Conservation (phyloP, 2,797 vertebrate species). For the Glossophaga mutica region DNA sequence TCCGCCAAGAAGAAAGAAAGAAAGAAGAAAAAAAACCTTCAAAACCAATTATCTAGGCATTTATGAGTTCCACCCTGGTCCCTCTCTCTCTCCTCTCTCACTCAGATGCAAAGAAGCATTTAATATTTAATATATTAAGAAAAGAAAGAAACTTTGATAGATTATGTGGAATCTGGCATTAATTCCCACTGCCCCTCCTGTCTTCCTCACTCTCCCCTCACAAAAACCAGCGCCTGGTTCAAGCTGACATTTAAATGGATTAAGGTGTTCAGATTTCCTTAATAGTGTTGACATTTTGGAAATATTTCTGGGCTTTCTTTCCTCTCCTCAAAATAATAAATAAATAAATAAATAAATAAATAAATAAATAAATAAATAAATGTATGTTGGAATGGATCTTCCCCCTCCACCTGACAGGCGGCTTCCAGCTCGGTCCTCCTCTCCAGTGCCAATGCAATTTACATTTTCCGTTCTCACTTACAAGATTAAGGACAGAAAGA, state of each 20-base stretch:
- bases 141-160: conserved; percentile 79
- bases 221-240: conserved; percentile 27
- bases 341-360: conserved; percentile 64
- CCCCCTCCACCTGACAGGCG: neutral
- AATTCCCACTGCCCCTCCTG: conserved; percentile 61
- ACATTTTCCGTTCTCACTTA: conserved; percentile 49
- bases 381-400: conserved; percentile 52
- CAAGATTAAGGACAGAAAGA: conserved; percentile 3
- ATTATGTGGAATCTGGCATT: conserved; percentile 71
- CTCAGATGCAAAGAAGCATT: conserved; percentile 78
- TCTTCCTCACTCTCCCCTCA: conserved; percentile 42
- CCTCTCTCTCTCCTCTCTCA: conserved; percentile 68
- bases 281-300: conserved; percentile 78
- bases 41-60: conserved; percentile 81
- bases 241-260: conserved; percentile 76
- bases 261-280: conserved; percentile 75
- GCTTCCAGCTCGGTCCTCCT: neutral
- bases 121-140: conserved; percentile 80
- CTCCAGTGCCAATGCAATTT: neutral
- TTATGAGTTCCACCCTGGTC: conserved; percentile 77
- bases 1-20: conserved; percentile 86
- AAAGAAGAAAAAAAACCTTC: conserved; percentile 70
- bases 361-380: conserved; percentile 8
- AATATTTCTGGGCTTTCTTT: conserved; percentile 61
- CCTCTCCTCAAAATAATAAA: conserved; percentile 40